phyloP scores from a whole-genome alignment of 2,113 vertebrate genomes.

The Rhabdornis inornatus region DNA sequence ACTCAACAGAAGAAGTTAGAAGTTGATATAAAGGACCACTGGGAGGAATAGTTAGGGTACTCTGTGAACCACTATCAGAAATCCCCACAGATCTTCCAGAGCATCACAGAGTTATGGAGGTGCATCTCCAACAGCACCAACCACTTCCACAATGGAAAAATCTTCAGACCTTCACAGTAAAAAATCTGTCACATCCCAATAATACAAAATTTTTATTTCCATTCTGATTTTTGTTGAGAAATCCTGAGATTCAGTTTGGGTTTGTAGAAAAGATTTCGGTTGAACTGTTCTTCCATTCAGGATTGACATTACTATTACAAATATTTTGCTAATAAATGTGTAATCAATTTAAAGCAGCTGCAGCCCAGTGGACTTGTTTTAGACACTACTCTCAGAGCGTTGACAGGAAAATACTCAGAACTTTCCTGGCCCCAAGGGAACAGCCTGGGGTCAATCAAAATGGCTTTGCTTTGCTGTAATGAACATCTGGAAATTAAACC shows the following conservation, averaged over 20 bases:
- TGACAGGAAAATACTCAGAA: neutral
- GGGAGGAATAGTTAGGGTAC: neutral
- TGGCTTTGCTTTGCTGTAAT: neutral
- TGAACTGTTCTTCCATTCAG: neutral
- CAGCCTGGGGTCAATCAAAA: neutral
- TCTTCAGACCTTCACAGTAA: neutral
- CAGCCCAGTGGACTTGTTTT: neutral
- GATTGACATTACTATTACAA: neutral
- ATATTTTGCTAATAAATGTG: neutral
- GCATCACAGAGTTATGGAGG: neutral
- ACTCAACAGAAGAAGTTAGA: neutral
- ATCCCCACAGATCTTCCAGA: neutral
- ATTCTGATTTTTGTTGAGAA: neutral
- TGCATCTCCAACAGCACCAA: rapidly evolving
- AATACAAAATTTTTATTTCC: neutral
- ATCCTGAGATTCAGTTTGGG: neutral
- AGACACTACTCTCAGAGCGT: neutral
- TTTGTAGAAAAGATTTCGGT: neutral
- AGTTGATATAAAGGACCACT: neutral
- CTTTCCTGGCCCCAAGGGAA: neutral
- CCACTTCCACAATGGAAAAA: rapidly evolving
- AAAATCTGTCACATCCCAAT: neutral
- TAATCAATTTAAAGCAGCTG: neutral
- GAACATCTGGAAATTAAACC: neutral
- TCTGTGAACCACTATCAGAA: neutral